These are phyloP conservation scores for Leptopilina myrica DNA, from an alignment of 2,888 invertebrate species.

Conservation along the genomic window DNA sequence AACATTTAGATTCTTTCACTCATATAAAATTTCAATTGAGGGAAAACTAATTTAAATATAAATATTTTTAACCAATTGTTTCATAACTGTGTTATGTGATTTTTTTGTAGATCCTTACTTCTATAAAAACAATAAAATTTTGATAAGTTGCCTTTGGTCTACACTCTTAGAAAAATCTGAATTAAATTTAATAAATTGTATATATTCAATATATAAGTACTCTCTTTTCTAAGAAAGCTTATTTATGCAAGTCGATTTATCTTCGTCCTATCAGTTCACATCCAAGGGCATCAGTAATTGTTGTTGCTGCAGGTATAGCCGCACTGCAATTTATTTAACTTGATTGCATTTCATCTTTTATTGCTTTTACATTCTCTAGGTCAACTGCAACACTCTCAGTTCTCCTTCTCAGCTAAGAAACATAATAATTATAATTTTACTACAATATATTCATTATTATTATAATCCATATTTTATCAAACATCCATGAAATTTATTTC, in stretches of 20 bases:
- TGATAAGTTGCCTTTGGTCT: too few relatives aligned
- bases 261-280: slow-evolving; percentile 15
- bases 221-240: slow-evolving; percentile 1
- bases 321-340: slow-evolving; percentile 7
- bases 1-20: too few relatives aligned
- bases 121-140: too few relatives aligned
- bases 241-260: neutral
- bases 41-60: too few relatives aligned
- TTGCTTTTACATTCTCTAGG: neutral
- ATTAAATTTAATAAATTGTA: too few relatives aligned
- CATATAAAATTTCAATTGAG: too few relatives aligned
- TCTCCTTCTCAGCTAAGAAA: neutral
- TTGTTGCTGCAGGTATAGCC: slow-evolving; percentile 5
- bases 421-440: neutral
- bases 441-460: neutral
- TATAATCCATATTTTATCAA: neutral
- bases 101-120: too few relatives aligned
- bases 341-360: slow-evolving; percentile 11
- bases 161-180: too few relatives aligned
- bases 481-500: neutral
- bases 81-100: too few relatives aligned
- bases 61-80: too few relatives aligned
- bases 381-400: neutral
- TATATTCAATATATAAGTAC: neutral
- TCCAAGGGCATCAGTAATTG: slow-evolving; percentile 34